Evolutionary conservation across 2,797 vertebrate genomes (phyloP).

Genomic region (Danio aesculapii): DNA sequence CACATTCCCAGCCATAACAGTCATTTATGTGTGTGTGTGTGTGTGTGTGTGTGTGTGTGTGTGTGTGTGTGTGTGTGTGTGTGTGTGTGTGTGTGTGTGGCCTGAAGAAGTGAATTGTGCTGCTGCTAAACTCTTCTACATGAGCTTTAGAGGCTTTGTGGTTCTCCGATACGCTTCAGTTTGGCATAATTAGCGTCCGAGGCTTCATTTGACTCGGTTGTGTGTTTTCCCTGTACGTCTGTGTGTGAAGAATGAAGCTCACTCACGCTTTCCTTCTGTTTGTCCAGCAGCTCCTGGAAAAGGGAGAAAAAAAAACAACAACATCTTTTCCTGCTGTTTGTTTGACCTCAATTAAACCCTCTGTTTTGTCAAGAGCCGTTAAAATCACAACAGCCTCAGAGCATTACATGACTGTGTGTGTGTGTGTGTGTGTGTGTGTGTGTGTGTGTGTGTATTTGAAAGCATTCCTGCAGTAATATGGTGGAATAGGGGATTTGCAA

Average conservation of each 20-base stretch:
- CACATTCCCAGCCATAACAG: neutral
- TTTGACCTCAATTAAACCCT: conserved; percentile 78
- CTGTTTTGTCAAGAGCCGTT: conserved; percentile 70
- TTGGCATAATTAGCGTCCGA: no score
- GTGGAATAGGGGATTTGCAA: conserved; percentile 50
- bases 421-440: conserved; percentile 17
- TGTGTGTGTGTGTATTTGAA: conserved; percentile 59
- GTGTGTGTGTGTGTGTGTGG: neutral
- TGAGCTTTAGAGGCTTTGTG: no score
- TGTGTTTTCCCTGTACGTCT: no score
- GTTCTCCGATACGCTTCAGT: no score
- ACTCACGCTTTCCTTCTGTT: conserved; percentile 42
- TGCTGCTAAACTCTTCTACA: no score
- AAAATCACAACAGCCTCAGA: conserved; percentile 71
- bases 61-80: neutral
- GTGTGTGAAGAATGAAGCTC: conserved; percentile 47
- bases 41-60: neutral
- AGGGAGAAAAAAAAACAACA: conserved; percentile 50
- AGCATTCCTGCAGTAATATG: conserved; percentile 69
- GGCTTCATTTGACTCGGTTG: no score
- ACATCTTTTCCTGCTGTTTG: conserved; percentile 73
- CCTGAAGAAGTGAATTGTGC: no score
- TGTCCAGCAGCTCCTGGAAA: conserved; percentile 23
- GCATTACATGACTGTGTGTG: conserved; percentile 8
- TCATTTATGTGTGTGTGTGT: neutral